These are phyloP conservation scores for Trachelus iudaicus DNA, from an alignment of 2,888 invertebrate genomes.

Conservation along the genomic window DNA sequence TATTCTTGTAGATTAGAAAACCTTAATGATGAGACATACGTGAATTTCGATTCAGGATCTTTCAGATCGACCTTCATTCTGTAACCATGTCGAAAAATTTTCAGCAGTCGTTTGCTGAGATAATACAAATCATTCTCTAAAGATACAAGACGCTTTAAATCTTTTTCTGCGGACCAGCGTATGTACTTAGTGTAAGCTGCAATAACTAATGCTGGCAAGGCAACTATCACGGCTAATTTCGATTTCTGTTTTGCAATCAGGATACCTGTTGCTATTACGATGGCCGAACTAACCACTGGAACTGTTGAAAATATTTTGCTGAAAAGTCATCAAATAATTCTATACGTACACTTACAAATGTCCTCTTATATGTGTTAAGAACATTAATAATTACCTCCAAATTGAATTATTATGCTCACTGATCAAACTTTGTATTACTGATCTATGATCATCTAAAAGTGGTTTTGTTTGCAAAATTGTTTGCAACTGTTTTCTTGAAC, in stretches of 20 bases:
- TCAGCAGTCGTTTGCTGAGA: slow-evolving; percentile 46
- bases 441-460: slow-evolving; percentile 55
- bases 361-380: no score
- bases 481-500: slow-evolving; percentile 38
- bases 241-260: slow-evolving; percentile 29
- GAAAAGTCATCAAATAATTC: slow-evolving; percentile 20
- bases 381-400: slow-evolving; percentile 29
- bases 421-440: slow-evolving; percentile 37
- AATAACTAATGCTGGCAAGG: slow-evolving; percentile 31
- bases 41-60: slow-evolving; percentile 37
- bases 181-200: slow-evolving; percentile 33
- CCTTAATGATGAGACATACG: slow-evolving; percentile 38
- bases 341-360: neutral
- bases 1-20: slow-evolving; percentile 7
- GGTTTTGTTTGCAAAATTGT: slow-evolving; percentile 46
- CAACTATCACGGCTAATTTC: slow-evolving; percentile 24
- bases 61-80: slow-evolving; percentile 35
- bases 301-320: no score
- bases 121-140: slow-evolving; percentile 50
- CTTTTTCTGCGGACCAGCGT: slow-evolving; percentile 23
- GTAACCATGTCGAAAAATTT: slow-evolving; percentile 48
- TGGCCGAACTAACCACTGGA: slow-evolving; percentile 33
- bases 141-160: slow-evolving; percentile 39
- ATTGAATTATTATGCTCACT: slow-evolving; percentile 23
- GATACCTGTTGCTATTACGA: slow-evolving; percentile 28